These are phyloP conservation scores for Troides aeacus DNA, from an alignment of 2,888 invertebrate species.

Conservation along the genomic window DNA sequence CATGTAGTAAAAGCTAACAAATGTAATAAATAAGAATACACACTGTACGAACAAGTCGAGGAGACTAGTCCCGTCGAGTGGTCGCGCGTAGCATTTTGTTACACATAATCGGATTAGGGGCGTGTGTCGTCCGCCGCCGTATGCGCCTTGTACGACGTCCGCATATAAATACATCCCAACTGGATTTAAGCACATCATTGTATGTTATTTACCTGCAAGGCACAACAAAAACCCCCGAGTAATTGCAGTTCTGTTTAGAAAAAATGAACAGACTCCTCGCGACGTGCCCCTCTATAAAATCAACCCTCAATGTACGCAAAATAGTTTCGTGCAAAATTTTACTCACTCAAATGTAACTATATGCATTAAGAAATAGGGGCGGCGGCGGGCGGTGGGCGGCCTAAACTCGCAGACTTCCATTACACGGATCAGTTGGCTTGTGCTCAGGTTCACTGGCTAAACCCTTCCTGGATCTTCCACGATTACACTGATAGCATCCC, in stretches of 20 bases:
- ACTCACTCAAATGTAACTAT: slow-evolving; percentile 40
- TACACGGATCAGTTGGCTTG: slow-evolving; percentile 69
- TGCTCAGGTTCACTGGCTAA: slow-evolving; percentile 60
- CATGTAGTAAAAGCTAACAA: slow-evolving; percentile 24
- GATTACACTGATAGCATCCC: slow-evolving; percentile 56
- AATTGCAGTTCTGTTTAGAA: slow-evolving; percentile 10
- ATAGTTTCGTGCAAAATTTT: slow-evolving; percentile 29
- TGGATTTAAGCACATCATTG: slow-evolving; percentile 47
- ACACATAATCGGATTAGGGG: slow-evolving; percentile 73
- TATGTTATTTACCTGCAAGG: slow-evolving; percentile 33
- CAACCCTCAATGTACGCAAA: slow-evolving; percentile 3
- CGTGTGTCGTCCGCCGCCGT: slow-evolving; percentile 60
- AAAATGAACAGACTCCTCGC: slow-evolving; percentile 10
- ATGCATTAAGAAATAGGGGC: slow-evolving; percentile 48
- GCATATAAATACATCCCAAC: slow-evolving; percentile 61
- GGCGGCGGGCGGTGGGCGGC: slow-evolving; percentile 44
- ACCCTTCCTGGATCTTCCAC: slow-evolving; percentile 55
- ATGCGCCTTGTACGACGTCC: slow-evolving; percentile 58
- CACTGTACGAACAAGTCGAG: slow-evolving; percentile 26
- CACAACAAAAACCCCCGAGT: slow-evolving; percentile 12
- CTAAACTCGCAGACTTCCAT: slow-evolving; percentile 65
- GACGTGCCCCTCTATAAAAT: slow-evolving; percentile 2
- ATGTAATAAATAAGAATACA: slow-evolving; percentile 29
- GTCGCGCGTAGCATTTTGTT: slow-evolving; percentile 71
- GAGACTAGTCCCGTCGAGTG: slow-evolving; percentile 42